Evolutionary conservation across 1,140 invertebrate species (phyloP).

Genomic region (Myzus persicae): DNA sequence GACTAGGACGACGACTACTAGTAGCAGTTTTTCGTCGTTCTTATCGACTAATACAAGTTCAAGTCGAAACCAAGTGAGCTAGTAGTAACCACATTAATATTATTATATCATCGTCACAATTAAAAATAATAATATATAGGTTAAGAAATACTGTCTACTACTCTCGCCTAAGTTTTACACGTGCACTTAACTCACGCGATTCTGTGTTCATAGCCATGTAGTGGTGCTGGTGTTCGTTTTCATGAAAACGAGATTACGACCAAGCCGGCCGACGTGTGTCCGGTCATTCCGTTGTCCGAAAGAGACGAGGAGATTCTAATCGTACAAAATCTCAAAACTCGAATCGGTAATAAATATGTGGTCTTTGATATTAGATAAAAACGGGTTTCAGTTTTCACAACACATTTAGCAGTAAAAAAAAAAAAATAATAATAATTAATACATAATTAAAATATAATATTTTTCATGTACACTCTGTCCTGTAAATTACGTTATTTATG

Average conservation of each 20-base stretch:
- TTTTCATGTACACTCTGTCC: background rate
- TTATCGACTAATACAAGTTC: background rate
- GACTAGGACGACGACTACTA: background rate
- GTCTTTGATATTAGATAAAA: background rate
- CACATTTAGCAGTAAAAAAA: background rate
- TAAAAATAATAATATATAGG: background rate
- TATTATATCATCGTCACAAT: background rate
- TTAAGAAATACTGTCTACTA: too few species aligned
- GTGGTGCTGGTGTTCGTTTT: background rate
- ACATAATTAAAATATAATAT: background rate
- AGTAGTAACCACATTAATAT: background rate
- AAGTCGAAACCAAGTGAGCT: background rate
- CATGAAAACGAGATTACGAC: background rate
- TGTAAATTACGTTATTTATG: background rate
- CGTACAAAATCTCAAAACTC: background rate
- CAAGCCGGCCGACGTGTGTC: background rate
- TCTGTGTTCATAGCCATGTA: background rate
- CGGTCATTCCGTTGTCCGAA: background rate
- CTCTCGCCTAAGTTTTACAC: too few species aligned
- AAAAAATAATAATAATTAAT: background rate
- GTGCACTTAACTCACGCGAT: background rate
- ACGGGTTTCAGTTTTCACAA: background rate
- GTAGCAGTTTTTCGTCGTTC: background rate
- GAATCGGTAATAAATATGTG: background rate
- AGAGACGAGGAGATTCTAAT: background rate